These are phyloP conservation scores for Meloe dianella DNA, from an alignment of 2,888 invertebrate genomes.

Conservation along the genomic window DNA sequence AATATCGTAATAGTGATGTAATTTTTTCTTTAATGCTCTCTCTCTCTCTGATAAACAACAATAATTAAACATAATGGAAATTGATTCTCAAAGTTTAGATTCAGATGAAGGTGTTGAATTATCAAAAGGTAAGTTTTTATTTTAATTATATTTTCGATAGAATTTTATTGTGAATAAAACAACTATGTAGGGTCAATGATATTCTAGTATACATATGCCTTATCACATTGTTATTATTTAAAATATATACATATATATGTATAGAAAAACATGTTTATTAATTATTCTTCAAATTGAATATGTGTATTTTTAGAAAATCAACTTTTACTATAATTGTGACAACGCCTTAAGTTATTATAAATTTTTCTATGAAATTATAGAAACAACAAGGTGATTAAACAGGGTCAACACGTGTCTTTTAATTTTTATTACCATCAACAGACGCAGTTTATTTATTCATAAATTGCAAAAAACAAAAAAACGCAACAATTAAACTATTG, in stretches of 20 bases:
- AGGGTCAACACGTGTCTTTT: conserved; percentile 21
- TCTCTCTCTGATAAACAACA: not conserved
- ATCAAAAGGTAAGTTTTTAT: conserved; percentile 45
- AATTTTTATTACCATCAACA: conserved; percentile 12
- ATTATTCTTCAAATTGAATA: not conserved
- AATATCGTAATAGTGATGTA: conserved; percentile 30
- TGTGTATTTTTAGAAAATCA: conserved; percentile 15
- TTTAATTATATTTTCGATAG: not conserved
- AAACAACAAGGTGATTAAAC: conserved; percentile 13
- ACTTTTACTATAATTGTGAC: conserved; percentile 14
- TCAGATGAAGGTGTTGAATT: conserved; percentile 53
- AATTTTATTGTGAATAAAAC: not conserved
- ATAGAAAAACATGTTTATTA: not conserved
- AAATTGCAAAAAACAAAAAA: not conserved
- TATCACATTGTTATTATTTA: conserved; percentile 13
- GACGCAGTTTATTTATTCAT: conserved; percentile 5
- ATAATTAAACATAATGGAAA: conserved; percentile 53
- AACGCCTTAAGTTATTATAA: not conserved
- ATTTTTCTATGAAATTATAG: not conserved
- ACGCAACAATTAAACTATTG: not conserved
- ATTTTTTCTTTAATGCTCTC: too few relatives aligned
- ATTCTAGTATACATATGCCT: not conserved
- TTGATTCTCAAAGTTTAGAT: conserved; percentile 51
- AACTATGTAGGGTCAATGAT: not conserved
- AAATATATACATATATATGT: not conserved